Conservation (phyloP, 2,888 invertebrate species). For the Conchocele bisecta region DNA sequence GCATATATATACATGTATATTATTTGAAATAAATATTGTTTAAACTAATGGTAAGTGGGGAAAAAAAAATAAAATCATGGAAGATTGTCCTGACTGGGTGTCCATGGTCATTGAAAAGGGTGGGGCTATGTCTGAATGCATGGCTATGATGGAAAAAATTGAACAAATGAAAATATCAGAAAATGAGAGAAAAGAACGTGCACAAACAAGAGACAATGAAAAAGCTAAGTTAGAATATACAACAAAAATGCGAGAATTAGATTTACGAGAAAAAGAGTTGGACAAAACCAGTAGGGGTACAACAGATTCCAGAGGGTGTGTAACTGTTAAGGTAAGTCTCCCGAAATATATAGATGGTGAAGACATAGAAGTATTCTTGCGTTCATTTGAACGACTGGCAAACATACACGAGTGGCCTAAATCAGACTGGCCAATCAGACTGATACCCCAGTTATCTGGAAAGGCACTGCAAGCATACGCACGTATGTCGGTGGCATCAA, state of each 20-base stretch:
- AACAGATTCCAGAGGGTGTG: too few species aligned
- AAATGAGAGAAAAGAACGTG: neutral
- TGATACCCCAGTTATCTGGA: neutral
- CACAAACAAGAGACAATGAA: neutral
- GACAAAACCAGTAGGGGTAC: neutral
- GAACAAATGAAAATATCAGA: too few species aligned
- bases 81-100: neutral
- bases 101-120: neutral
- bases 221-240: neutral
- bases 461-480: slow-evolving; percentile 5
- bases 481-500: neutral
- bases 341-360: slow-evolving; percentile 5
- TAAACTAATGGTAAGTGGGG: too few species aligned
- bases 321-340: slow-evolving; percentile 1
- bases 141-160: neutral
- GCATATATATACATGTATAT: too few species aligned
- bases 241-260: neutral
- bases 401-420: neutral
- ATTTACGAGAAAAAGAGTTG: neutral
- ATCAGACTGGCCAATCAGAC: slow-evolving; percentile 6
- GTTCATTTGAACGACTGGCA: slow-evolving; percentile 4
- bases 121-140: slow-evolving; percentile 5
- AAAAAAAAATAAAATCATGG: too few species aligned
- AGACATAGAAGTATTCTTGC: slow-evolving; percentile 6
- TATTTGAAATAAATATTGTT: too few species aligned